A percentile compares a stretch with the other conserved stretches of the same genome.
phyloP scores from a whole-genome alignment of 2,888 invertebrate genomes.

The Cantharis flavilabris region DNA sequence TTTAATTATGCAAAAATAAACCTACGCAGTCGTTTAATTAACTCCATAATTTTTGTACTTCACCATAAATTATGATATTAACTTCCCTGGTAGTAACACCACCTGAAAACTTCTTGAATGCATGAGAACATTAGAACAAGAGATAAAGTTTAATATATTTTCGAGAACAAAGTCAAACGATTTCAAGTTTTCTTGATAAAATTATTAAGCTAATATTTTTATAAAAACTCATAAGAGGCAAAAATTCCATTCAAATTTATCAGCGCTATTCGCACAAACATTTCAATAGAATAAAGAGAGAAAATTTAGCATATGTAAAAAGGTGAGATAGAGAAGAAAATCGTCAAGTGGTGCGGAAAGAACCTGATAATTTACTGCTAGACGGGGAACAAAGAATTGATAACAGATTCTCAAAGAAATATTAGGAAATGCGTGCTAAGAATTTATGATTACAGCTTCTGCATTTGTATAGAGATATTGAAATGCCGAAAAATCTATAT shows the following conservation, averaged over 20 bases:
- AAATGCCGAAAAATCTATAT: background rate
- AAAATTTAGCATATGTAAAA: slow-evolving; percentile 24
- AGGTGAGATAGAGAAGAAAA: slow-evolving; percentile 22
- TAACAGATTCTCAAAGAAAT: slow-evolving; percentile 35
- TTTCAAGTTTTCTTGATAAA: slow-evolving; percentile 5
- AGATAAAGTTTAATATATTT: slow-evolving; percentile 17
- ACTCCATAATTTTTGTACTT: background rate
- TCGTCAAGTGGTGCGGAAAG: slow-evolving; percentile 30
- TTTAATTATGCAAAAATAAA: background rate
- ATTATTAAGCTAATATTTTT: slow-evolving; percentile 28
- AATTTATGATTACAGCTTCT: slow-evolving; percentile 33
- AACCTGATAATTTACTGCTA: slow-evolving; percentile 34
- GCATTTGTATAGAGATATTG: slow-evolving; percentile 18
- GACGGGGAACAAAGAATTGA: slow-evolving; percentile 33
- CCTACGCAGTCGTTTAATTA: background rate
- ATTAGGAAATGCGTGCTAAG: slow-evolving; percentile 32
- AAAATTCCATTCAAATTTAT: slow-evolving; percentile 30
- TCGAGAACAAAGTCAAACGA: slow-evolving; percentile 10
- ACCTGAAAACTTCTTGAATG: background rate
- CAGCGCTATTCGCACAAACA: slow-evolving; percentile 23
- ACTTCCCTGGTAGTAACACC: background rate
- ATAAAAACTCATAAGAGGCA: slow-evolving; percentile 28
- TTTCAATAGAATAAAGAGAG: slow-evolving; percentile 26
- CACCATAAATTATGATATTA: background rate
- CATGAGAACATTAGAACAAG: background rate